Percentiles rank a stretch among this genome's conserved stretches.
Evolutionary conservation across 2,797 vertebrate species (phyloP).

Genomic region (Melanotaenia parkinsoni): DNA sequence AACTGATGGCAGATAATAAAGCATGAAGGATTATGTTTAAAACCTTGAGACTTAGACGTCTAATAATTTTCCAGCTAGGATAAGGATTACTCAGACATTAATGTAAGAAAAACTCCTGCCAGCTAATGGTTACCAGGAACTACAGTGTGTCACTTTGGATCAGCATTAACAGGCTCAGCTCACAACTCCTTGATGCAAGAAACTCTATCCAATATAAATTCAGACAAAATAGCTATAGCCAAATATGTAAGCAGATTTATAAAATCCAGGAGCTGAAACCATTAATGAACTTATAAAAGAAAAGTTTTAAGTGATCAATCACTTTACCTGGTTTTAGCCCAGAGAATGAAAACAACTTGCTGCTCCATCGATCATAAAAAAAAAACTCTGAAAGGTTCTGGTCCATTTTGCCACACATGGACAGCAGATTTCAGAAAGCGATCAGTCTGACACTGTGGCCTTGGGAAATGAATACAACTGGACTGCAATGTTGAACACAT

Average conservation of each 20-base stretch:
- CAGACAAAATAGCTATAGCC: not conserved
- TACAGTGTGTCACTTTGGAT: constrained; percentile 28
- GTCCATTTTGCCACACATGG: not conserved
- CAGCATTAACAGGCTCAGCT: constrained; percentile 23
- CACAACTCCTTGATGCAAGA: not conserved
- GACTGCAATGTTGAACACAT: not conserved
- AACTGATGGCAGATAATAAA: constrained; percentile 34
- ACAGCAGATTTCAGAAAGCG: not conserved
- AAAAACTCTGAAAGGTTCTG: not conserved
- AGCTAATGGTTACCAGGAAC: constrained; percentile 39
- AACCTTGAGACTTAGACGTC: constrained; percentile 43
- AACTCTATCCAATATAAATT: constrained; percentile 14
- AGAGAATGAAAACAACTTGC: not conserved
- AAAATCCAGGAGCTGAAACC: constrained; percentile 2
- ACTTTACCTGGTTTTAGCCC: not conserved
- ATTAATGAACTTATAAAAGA: not conserved
- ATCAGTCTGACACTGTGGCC: not conserved
- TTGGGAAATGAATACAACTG: not conserved
- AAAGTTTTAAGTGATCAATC: too few relatives aligned
- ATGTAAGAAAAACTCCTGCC: constrained; percentile 32
- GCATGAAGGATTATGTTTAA: constrained; percentile 50
- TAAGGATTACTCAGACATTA: constrained; percentile 47
- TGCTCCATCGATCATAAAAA: not conserved
- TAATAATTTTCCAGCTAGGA: constrained; percentile 39
- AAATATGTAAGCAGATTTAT: not conserved